Evolutionary conservation across 92 coral and sea anemone species (phyloP), one percentile per base, ranked within the genome.

Genomic region (Porites divaricata): DNA sequence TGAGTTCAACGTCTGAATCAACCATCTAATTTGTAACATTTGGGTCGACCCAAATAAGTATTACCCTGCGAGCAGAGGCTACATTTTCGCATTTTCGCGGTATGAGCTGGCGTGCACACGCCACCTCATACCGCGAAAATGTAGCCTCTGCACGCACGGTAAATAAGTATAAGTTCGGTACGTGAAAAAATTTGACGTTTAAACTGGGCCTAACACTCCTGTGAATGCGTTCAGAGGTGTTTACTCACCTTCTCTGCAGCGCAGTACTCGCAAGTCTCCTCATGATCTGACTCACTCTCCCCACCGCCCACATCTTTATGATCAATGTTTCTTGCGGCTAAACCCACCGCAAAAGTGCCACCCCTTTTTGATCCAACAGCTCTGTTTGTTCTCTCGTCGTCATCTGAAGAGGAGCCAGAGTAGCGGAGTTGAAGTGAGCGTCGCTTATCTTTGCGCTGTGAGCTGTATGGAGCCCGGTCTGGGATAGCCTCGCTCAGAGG

Each of bases 251-350:
- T 93, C 81, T 96, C 99, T 20, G 99, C 99, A 2, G 95, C 94
- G 79, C 99, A 96, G 79, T 92, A 93, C 91, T 96, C 98, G 88
- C 99, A 96, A 1, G 95, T 88, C 77, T 93, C 99, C 50, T 93
- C 97, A 52, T 95, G 98, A 22, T 91, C 99, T 20, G 98, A 93
- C 50, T 88, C 95, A 8, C 86, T 81, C 51, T 67, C 85, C 1
- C 85, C 58, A 13, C 22, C 88, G n/a, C 72, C 45, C 45, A 35
- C 89, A 17, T 90, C 89, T 26, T 86, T 89, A 9, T 89, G 72
- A 70, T 89, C 90, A 26, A 88, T 72, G 56, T 91, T 90, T 62
- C 99, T 81, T 6, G 99, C 91, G 21, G 97, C 95, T 72, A 96
- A 74, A 8, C 99, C 99, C 70, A 96, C 99, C 6, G 99, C 88